phyloP scores from a whole-genome alignment of 2,113 vertebrate species.

The Catharus minimus region DNA sequence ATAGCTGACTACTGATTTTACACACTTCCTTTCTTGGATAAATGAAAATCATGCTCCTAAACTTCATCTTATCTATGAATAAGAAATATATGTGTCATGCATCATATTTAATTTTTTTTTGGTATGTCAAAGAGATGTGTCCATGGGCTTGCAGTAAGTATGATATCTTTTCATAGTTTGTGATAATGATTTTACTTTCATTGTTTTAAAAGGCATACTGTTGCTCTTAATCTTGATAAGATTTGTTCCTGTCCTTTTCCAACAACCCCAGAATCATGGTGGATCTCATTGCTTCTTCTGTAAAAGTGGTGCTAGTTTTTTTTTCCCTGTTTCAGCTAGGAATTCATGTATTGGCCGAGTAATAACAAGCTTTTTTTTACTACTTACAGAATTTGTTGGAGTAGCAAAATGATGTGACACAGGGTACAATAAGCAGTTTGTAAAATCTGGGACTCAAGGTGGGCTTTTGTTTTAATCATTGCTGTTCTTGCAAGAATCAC shows the following conservation, averaged over 20 bases:
- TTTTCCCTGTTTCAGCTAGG: not conserved
- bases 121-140: not conserved
- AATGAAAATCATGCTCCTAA: not conserved
- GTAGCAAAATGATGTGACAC: not conserved
- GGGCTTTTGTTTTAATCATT: not conserved
- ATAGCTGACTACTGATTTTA: not conserved
- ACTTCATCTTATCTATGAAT: not conserved
- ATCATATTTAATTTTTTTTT: not conserved
- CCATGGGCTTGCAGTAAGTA: not conserved
- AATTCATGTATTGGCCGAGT: not conserved
- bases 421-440: not conserved
- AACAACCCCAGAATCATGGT: not conserved
- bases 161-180: not conserved
- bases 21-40: not conserved
- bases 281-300: not conserved
- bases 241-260: not conserved
- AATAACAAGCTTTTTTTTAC: not conserved
- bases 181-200: not conserved
- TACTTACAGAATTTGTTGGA: not conserved
- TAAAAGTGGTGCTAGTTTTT: not conserved
- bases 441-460: not conserved
- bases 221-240: not conserved
- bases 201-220: fast-evolving
- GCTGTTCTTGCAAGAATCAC: not conserved
- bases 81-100: not conserved